Evolutionary conservation across 2,888 invertebrate genomes (phyloP), one percentile per base, ranked within the genome.

Genomic region (Tipula lateralis): DNA sequence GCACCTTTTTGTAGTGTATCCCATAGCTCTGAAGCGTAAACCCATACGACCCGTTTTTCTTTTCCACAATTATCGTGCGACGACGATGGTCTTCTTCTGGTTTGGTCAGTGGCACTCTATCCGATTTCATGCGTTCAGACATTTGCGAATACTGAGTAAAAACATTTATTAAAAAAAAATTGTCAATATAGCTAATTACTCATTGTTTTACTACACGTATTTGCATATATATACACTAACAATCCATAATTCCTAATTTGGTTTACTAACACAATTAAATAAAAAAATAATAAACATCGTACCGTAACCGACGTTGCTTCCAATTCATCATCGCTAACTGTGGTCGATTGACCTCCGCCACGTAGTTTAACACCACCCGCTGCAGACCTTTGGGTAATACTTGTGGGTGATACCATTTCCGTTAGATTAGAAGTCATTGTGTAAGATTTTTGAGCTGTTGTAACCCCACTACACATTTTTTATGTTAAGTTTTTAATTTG

Each of bases 11-110:
- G 90, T 98, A 97, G 89, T 98, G 97, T 86, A 99, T 98, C 39
- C 98, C 98, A 89, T 99, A 99, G 87, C 98, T 98, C 93, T 99
- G 98, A 50, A 99, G 91, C 0, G 98, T 98, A 90, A 99, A 99
- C 13, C 99, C 99, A 89, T 96, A 99, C 34, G 96, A 96, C 82
- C 95, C 95, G 89, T 95, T 96, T 89, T 94, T 95, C 91, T 96
- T 96, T 89, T 97, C 97, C 4, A 97, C 94, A 85, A 99, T 97
- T 85, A 98, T 98, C 16, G 98, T 96, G 81, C 98, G 93, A 85
- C 96, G 92, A 24, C 96, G 92, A 87, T 97, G 95, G 89, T 98
- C 97, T 87, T 96, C 96, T 87, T 96, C 96, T 7, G 94, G 93
- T 87, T 95, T 94, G 16, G 94, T 93, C 7, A 92, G 91, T 32